Evolutionary conservation across 30 jellyfish, hydroid and myxozoan species (phyloP).

Genomic region (Morbakka virulenta): DNA sequence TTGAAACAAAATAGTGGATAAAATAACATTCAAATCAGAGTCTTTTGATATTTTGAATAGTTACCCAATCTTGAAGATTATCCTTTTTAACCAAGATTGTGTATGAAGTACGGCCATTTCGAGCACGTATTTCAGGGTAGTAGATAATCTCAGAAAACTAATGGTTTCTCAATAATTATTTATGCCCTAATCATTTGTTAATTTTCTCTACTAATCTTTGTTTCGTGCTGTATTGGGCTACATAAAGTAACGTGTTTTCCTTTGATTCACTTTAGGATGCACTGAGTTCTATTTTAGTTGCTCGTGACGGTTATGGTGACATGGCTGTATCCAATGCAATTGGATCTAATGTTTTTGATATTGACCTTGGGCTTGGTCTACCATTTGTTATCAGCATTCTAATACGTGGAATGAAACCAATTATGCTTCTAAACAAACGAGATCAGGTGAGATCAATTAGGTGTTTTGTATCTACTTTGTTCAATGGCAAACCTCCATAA

Average conservation of each 20-base stretch:
- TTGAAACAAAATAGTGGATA: too few species aligned
- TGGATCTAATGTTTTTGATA: conserved; percentile 92
- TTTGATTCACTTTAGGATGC: conserved; percentile 74
- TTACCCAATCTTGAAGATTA: too few species aligned
- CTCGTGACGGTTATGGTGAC: conserved; percentile 98
- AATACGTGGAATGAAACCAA: conserved; percentile 70
- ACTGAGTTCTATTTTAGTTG: conserved; percentile 88
- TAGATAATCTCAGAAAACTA: too few species aligned
- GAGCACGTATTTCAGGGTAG: too few species aligned
- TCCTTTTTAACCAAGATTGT: too few species aligned
- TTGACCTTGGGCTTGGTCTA: conserved; percentile 88
- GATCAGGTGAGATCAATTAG: conserved; percentile 52
- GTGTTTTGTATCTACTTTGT: too few species aligned
- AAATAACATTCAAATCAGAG: too few species aligned
- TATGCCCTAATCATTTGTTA: not conserved
- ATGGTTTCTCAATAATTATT: too few species aligned
- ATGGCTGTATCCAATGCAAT: conserved; percentile 98
- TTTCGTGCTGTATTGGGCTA: too few species aligned
- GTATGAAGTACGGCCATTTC: too few species aligned
- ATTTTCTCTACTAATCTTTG: not conserved
- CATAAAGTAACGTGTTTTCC: not conserved
- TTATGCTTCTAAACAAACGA: conserved; percentile 30
- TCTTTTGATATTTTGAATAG: too few species aligned
- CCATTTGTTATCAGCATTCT: conserved; percentile 89
- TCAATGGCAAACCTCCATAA: too few species aligned